Conservation (phyloP, 2,797 vertebrate species). For the Anguilla anguilla region DNA sequence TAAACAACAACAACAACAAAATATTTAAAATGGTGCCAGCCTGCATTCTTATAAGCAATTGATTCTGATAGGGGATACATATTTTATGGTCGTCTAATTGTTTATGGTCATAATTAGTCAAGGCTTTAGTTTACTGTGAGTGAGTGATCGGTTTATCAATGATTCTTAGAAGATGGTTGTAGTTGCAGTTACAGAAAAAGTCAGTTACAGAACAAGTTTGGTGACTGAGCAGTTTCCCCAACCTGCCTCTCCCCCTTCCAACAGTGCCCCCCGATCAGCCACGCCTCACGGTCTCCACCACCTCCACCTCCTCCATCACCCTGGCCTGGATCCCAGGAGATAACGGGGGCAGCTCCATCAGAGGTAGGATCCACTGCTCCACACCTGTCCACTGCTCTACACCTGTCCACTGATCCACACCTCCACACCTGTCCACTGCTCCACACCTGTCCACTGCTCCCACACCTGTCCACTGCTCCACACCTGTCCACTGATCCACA, state of each 20-base stretch:
- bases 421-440: no score
- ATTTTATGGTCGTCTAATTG: neutral
- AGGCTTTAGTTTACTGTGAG: neutral
- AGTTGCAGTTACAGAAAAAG: neutral
- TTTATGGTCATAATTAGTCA: neutral
- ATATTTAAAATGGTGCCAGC: neutral
- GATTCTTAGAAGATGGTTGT: neutral
- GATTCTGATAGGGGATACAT: neutral
- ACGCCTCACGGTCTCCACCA: slow-evolving; percentile 93
- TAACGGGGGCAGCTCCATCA: slow-evolving; percentile 96
- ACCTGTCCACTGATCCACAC: neutral
- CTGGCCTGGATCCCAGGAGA: slow-evolving; percentile 97
- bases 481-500: neutral
- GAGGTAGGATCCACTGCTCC: slow-evolving; percentile 74
- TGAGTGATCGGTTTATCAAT: neutral
- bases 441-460: no score
- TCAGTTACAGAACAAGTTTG: neutral
- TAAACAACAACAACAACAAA: neutral
- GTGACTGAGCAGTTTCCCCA: neutral
- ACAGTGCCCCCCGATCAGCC: slow-evolving; percentile 96
- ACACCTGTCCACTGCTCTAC: neutral
- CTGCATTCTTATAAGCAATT: neutral
- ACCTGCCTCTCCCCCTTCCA: neutral
- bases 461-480: slow-evolving; percentile 4
- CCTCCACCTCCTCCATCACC: slow-evolving; percentile 94